Percentiles rank a stretch among this genome's conserved stretches.
phyloP scores from a whole-genome alignment of 2,113 vertebrate species.

The Nothocercus julius region DNA sequence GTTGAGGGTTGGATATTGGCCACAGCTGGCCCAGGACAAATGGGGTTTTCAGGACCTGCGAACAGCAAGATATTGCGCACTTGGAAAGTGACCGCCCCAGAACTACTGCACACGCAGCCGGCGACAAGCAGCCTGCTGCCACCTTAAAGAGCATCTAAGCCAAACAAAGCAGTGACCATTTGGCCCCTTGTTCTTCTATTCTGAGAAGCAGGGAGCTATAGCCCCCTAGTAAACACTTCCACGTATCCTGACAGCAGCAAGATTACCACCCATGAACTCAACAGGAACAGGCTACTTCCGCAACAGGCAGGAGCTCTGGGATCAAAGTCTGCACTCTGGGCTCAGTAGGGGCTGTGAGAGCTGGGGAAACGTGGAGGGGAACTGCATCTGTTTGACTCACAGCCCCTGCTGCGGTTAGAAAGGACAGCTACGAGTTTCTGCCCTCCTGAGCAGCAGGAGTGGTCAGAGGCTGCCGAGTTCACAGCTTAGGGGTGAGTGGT shows the following conservation, averaged over 20 bases:
- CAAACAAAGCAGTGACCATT: background rate
- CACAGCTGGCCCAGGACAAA: background rate
- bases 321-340: background rate
- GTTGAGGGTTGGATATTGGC: background rate
- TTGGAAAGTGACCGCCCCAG: background rate
- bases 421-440: background rate
- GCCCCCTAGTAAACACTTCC: background rate
- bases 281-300: background rate
- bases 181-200: background rate
- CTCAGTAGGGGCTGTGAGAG: fast-evolving
- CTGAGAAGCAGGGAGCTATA: background rate
- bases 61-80: background rate
- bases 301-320: background rate
- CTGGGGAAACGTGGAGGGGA: background rate
- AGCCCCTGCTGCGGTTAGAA: slow-evolving; percentile 4
- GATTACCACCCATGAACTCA: background rate
- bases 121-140: background rate
- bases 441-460: background rate
- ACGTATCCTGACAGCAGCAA: background rate
- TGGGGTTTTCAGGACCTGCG: background rate
- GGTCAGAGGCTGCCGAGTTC: slow-evolving; percentile 13
- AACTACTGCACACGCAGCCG: background rate
- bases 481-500: background rate
- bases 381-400: background rate
- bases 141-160: background rate